Percentiles rank a stretch among this genome's conserved stretches.
Evolutionary conservation across 2,888 invertebrate genomes (phyloP).

Genomic region (Hymenopus coronatus): DNA sequence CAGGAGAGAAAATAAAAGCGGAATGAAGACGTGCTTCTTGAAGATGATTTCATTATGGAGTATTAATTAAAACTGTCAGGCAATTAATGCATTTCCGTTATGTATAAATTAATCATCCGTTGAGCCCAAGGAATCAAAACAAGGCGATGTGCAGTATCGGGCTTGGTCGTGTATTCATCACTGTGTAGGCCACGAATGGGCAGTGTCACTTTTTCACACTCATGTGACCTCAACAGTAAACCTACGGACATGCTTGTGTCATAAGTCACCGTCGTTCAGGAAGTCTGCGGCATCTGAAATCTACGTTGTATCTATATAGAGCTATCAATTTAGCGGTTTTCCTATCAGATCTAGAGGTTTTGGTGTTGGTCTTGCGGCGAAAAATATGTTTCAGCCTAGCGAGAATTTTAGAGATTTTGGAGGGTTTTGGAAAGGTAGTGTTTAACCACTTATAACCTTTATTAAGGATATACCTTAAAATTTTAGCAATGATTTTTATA

Average conservation of each 20-base stretch:
- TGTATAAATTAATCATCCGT: not conserved
- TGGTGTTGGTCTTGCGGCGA: no score
- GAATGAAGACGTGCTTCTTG: not conserved
- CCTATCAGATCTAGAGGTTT: no score
- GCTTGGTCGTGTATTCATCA: not conserved
- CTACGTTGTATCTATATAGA: no score
- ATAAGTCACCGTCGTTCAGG: not conserved
- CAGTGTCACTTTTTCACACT: not conserved
- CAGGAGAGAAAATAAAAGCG: not conserved
- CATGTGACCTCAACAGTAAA: not conserved
- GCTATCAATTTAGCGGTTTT: no score
- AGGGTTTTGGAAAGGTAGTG: no score
- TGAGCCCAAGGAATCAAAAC: not conserved
- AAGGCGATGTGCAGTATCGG: not conserved
- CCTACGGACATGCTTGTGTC: not conserved
- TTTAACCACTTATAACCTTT: no score
- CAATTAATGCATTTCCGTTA: not conserved
- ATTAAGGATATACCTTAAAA: no score
- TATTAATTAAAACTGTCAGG: slow-evolving; percentile 13
- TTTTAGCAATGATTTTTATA: no score
- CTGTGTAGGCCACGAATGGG: not conserved
- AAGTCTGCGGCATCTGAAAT: not conserved
- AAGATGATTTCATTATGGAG: not conserved
- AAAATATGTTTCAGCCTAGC: no score
- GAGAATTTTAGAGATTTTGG: no score